Conservation (phyloP, 2,113 vertebrate species). For the Ictalurus furcatus region DNA sequence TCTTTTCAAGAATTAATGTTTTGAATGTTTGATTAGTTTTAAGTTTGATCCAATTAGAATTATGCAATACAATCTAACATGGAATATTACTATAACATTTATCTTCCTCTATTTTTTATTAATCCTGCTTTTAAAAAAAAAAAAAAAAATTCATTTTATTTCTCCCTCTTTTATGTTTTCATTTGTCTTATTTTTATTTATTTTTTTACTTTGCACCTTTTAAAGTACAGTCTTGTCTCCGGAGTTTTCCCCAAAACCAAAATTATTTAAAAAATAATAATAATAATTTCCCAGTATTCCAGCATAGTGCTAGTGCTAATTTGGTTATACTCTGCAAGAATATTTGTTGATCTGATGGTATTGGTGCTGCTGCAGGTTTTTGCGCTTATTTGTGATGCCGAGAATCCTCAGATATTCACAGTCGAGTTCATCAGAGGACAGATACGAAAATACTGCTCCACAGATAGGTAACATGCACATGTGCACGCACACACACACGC, state of each 20-base stretch:
- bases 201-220: too few species aligned
- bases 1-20: neutral
- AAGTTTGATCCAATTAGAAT: neutral
- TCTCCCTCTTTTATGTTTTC: too few species aligned
- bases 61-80: neutral
- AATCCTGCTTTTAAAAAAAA: too few species aligned
- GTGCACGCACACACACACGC: too few species aligned
- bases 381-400: conserved; percentile 90
- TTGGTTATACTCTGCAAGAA: neutral
- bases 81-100: neutral
- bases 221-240: too few species aligned
- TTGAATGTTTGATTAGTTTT: neutral
- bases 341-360: neutral
- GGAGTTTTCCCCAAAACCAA: too few species aligned
- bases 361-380: conserved; percentile 80
- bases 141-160: neutral
- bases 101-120: neutral
- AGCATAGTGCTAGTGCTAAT: neutral
- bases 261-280: too few species aligned
- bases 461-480: conserved; percentile 83
- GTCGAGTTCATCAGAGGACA: conserved; percentile 97
- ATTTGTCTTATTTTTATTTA: too few species aligned
- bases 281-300: neutral
- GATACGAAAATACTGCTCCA: conserved; percentile 93
- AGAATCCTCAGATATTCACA: conserved; percentile 96